Conservation (phyloP, 1,140 invertebrate genomes). For the Pogonognathellus flavescens region DNA sequence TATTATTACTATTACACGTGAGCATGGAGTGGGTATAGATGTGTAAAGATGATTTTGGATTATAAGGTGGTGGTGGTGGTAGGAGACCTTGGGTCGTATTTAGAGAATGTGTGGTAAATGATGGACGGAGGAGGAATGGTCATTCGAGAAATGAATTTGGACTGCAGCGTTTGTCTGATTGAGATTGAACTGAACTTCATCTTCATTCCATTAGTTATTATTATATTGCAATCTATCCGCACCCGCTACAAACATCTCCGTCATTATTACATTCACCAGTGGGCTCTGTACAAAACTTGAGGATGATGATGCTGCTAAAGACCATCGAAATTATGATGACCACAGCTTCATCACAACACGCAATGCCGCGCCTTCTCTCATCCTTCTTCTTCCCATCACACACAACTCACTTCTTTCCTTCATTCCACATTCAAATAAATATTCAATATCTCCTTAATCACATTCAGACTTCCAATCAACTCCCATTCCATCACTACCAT, state of each 20-base stretch:
- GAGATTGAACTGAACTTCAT: slow-evolving; percentile 42
- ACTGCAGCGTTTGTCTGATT: slow-evolving; percentile 53
- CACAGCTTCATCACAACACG: slow-evolving; percentile 11
- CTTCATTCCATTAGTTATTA: slow-evolving; percentile 50
- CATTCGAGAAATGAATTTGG: slow-evolving; percentile 24
- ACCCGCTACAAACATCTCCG: not conserved
- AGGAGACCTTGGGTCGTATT: not conserved
- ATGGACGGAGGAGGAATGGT: not conserved
- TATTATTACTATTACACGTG: too few relatives aligned
- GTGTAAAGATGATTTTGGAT: too few relatives aligned
- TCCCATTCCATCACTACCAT: too few relatives aligned
- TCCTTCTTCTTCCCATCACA: slow-evolving; percentile 7
- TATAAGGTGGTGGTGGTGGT: too few relatives aligned
- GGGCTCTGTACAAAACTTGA: not conserved
- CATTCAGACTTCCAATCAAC: too few relatives aligned
- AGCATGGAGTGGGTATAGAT: too few relatives aligned
- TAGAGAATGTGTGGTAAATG: too few relatives aligned
- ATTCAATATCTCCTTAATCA: too few relatives aligned
- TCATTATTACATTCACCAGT: slow-evolving; percentile 6
- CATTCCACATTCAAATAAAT: too few relatives aligned
- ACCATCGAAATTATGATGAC: slow-evolving; percentile 45
- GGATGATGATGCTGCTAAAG: slow-evolving; percentile 27
- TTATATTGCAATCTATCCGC: slow-evolving; percentile 38
- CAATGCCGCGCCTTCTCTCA: slow-evolving; percentile 43
- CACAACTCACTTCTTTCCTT: not conserved